Conservation (phyloP, 92 coral and sea anemone genomes). For the Paramuricea clavata region DNA sequence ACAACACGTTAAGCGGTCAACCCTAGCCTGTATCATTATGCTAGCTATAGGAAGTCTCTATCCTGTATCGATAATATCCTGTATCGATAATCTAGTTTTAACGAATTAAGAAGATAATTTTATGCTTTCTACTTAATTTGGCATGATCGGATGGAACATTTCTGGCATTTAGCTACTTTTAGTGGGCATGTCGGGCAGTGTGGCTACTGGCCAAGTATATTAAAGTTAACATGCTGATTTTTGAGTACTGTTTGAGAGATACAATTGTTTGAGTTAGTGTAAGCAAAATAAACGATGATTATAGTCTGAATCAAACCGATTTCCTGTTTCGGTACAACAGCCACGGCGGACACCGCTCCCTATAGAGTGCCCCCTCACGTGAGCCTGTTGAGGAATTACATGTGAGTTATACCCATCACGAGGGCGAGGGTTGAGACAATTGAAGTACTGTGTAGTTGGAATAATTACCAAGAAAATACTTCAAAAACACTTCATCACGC, state of each 20-base stretch:
- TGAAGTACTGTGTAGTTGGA: neutral
- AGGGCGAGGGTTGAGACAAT: neutral
- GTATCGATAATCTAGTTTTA: too few relatives aligned
- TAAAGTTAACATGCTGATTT: neutral
- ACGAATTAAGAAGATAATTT: too few relatives aligned
- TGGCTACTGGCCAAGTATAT: neutral
- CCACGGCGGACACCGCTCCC: neutral
- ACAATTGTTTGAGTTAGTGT: conserved; percentile 13
- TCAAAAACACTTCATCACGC: neutral
- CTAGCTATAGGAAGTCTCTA: too few relatives aligned
- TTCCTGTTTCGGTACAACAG: conserved; percentile 3
- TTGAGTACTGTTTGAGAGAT: neutral
- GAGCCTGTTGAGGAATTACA: neutral
- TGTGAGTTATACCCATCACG: neutral
- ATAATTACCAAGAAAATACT: neutral
- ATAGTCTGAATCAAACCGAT: neutral
- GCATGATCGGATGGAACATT: too few relatives aligned
- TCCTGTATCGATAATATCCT: too few relatives aligned
- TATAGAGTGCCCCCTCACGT: neutral
- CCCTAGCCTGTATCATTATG: too few relatives aligned
- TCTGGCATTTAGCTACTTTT: too few relatives aligned
- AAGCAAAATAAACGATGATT: conserved; percentile 3
- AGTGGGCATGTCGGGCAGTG: too few relatives aligned
- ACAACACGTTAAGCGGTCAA: too few relatives aligned
- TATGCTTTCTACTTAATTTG: too few relatives aligned